Percentiles rank a stretch among this genome's conserved stretches.
Conservation (phyloP, 2,888 invertebrate genomes). For the Saturnia japonica region DNA sequence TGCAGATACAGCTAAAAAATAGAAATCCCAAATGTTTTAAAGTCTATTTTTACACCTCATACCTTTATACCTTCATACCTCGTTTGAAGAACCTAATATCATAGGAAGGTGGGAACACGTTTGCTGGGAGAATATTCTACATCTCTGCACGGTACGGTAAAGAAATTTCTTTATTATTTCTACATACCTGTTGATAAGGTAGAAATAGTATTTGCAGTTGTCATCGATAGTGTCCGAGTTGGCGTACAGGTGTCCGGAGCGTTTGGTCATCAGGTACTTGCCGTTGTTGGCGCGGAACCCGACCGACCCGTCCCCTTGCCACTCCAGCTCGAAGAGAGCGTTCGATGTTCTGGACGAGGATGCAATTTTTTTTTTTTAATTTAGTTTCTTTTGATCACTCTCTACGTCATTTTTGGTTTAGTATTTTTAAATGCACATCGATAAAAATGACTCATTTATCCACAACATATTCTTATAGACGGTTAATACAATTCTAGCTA, state of each 20-base stretch:
- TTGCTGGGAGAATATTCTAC: too few species aligned
- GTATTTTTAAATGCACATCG: neutral
- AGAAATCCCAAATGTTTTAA: too few species aligned
- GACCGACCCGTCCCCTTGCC: slow-evolving; percentile 95
- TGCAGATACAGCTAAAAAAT: too few species aligned
- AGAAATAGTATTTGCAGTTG: slow-evolving; percentile 96
- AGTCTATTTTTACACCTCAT: too few species aligned
- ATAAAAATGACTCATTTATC: neutral
- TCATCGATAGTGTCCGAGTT: slow-evolving; percentile 92
- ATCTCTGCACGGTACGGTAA: too few species aligned
- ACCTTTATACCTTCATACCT: too few species aligned
- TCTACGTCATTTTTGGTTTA: neutral
- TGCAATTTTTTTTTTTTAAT: too few species aligned
- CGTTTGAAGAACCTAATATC: too few species aligned
- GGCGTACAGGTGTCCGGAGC: slow-evolving; percentile 96
- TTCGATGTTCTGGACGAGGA: slow-evolving; percentile 87
- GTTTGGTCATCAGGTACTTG: slow-evolving; percentile 95
- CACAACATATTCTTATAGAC: neutral
- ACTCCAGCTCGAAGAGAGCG: slow-evolving; percentile 95
- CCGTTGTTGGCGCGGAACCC: slow-evolving; percentile 97
- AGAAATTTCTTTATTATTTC: too few species aligned
- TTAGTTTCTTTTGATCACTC: too few species aligned
- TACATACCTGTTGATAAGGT: slow-evolving; percentile 91
- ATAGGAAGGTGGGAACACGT: too few species aligned
- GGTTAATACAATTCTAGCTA: too few species aligned